phyloP scores from a whole-genome alignment of 2,113 vertebrate genomes.

The Nesoenas mayeri region DNA sequence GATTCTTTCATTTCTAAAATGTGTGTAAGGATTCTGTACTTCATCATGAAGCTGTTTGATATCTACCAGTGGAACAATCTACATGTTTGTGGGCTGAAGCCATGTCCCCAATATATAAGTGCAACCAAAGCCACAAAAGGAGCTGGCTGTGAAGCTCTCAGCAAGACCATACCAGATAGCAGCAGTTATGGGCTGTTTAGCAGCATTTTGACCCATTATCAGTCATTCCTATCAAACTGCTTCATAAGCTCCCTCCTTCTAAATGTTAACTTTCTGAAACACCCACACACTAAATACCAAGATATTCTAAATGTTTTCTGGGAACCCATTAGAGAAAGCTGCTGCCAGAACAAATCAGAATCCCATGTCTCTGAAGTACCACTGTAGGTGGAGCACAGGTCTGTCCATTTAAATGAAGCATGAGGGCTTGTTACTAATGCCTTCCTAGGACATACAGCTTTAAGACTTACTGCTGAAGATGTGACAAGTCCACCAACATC shows the following conservation, averaged over 20 bases:
- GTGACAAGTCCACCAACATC: not conserved
- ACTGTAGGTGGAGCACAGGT: not conserved
- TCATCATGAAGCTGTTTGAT: not conserved
- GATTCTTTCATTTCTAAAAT: not conserved
- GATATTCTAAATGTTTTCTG: not conserved
- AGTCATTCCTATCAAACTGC: slow-evolving; percentile 9
- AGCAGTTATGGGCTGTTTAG: not conserved
- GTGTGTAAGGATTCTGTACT: not conserved
- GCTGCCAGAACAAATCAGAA: not conserved
- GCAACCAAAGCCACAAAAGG: not conserved
- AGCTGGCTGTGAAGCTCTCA: not conserved
- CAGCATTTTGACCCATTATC: slow-evolving; percentile 3
- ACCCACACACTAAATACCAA: not conserved
- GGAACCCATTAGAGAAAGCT: not conserved
- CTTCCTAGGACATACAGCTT: not conserved
- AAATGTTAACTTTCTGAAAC: not conserved
- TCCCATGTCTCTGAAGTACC: not conserved
- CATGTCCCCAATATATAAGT: not conserved
- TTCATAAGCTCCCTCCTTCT: not conserved
- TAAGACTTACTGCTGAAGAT: not conserved
- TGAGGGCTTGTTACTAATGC: not conserved
- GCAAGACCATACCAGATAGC: not conserved
- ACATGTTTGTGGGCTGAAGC: not conserved
- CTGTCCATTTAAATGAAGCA: not conserved
- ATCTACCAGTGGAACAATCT: not conserved